Conservation (phyloP, 1,140 invertebrate species). For the Schlechtendalia chinensis region DNA sequence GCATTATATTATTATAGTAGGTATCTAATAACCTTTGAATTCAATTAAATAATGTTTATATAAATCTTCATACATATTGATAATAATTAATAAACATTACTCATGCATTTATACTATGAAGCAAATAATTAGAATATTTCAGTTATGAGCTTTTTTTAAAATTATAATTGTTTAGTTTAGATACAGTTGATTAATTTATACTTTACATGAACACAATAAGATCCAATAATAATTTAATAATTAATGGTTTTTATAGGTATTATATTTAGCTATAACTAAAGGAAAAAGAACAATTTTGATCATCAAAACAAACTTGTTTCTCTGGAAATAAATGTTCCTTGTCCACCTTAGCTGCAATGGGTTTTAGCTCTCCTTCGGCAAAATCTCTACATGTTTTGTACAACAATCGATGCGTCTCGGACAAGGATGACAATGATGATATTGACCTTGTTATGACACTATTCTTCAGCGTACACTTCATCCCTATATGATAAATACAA, state of each 20-base stretch:
- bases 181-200: too few species aligned
- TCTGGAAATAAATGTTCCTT: constrained; percentile 79
- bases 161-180: too few species aligned
- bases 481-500: neutral
- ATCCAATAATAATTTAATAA: too few species aligned
- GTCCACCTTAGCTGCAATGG: constrained; percentile 81
- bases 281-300: neutral
- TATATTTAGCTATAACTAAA: too few species aligned
- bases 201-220: too few species aligned
- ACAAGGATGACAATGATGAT: constrained; percentile 68
- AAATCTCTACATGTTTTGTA: constrained; percentile 88
- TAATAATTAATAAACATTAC: too few species aligned
- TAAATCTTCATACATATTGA: too few species aligned
- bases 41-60: neutral
- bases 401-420: constrained; percentile 91
- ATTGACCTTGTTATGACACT: constrained; percentile 56
- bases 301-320: constrained; percentile 61
- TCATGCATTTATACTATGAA: too few species aligned
- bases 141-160: too few species aligned
- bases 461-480: constrained; percentile 25
- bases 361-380: constrained; percentile 83
- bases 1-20: too few species aligned
- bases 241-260: too few species aligned
- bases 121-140: too few species aligned
- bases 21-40: constrained; percentile 13